Evolutionary conservation across 1,140 invertebrate species (phyloP).

Genomic region (Zaprionus inermis): DNA sequence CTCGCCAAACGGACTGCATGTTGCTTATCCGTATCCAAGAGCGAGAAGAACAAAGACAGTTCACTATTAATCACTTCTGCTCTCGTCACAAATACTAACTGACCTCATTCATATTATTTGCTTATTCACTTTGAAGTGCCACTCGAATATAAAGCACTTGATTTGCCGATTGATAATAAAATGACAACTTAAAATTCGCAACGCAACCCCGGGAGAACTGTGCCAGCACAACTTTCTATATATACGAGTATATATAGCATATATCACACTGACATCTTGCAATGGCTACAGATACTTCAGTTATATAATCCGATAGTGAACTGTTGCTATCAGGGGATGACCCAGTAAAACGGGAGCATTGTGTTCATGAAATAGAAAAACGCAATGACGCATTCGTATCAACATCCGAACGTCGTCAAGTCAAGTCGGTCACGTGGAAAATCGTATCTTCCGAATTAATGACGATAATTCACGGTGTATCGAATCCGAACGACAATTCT

Average conservation of each 20-base stretch:
- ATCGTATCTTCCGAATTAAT: constrained; percentile 50
- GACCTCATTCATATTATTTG: constrained; percentile 33
- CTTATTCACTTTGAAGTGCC: constrained; percentile 11
- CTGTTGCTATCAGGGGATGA: constrained; percentile 4
- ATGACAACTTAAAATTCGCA: constrained; percentile 17
- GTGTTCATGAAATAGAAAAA: constrained; percentile 7
- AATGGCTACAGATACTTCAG: constrained; percentile 5
- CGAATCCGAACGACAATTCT: constrained; percentile 40
- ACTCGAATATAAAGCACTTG: constrained; percentile 19
- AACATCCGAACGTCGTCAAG: constrained; percentile 30
- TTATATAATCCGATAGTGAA: constrained; percentile 20
- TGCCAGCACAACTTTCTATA: constrained; percentile 11
- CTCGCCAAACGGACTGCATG: neutral
- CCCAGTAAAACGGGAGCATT: neutral
- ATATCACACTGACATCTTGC: constrained; percentile 33
- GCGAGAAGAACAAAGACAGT: constrained; percentile 9
- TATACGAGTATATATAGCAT: constrained; percentile 7
- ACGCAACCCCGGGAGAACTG: constrained; percentile 1
- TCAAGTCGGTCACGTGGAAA: constrained; percentile 46
- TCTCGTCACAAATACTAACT: constrained; percentile 13
- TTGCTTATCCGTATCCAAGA: constrained; percentile 6
- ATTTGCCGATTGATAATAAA: constrained; percentile 23
- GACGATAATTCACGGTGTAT: constrained; percentile 53
- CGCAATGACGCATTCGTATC: constrained; percentile 47
- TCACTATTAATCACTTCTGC: constrained; percentile 9